phyloP scores from a whole-genome alignment of 2,113 vertebrate genomes.

The Plotosus lineatus region DNA sequence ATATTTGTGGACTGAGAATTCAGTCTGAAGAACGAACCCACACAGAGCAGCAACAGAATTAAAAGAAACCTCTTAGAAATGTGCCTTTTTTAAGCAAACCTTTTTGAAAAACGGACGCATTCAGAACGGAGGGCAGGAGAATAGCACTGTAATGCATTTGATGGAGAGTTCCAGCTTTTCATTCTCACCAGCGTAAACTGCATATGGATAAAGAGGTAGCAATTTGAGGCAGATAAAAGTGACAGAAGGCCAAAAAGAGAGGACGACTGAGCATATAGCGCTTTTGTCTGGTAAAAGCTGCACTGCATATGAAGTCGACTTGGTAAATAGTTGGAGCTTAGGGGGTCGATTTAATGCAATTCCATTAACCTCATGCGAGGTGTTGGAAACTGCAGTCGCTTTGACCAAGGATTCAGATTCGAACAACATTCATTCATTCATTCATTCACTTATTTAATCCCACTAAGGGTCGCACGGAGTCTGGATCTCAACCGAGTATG shows the following conservation, averaged over 20 bases:
- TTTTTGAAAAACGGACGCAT: slow-evolving; percentile 21
- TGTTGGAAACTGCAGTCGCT: slow-evolving; percentile 22
- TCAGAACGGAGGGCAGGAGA: slow-evolving; percentile 26
- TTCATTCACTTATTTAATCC: no score
- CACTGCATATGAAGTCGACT: slow-evolving; percentile 18
- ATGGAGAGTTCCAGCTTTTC: slow-evolving; percentile 35
- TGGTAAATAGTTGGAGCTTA: slow-evolving; percentile 37
- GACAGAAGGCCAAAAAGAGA: slow-evolving; percentile 43
- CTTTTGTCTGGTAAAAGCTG: slow-evolving; percentile 33
- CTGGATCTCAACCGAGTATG: no score
- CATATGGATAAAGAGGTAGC: slow-evolving; percentile 29
- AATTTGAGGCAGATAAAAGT: slow-evolving; percentile 40
- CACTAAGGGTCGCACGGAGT: no score
- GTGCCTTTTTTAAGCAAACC: slow-evolving; percentile 16
- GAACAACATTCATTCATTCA: no score
- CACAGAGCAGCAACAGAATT: slow-evolving; percentile 28
- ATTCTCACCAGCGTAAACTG: slow-evolving; percentile 29
- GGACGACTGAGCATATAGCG: slow-evolving; percentile 21
- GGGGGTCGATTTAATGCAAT: slow-evolving; percentile 17
- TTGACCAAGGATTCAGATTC: slow-evolving; percentile 25
- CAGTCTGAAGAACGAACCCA: background rate
- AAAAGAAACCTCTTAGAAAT: slow-evolving; percentile 24
- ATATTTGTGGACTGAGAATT: slow-evolving; percentile 8
- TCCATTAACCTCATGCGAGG: slow-evolving; percentile 42
- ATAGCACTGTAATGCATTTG: slow-evolving; percentile 34